A percentile compares a stretch with the other conserved stretches of the same genome.
Conservation (phyloP, 2,888 invertebrate genomes). For the Eudemis profundana region DNA sequence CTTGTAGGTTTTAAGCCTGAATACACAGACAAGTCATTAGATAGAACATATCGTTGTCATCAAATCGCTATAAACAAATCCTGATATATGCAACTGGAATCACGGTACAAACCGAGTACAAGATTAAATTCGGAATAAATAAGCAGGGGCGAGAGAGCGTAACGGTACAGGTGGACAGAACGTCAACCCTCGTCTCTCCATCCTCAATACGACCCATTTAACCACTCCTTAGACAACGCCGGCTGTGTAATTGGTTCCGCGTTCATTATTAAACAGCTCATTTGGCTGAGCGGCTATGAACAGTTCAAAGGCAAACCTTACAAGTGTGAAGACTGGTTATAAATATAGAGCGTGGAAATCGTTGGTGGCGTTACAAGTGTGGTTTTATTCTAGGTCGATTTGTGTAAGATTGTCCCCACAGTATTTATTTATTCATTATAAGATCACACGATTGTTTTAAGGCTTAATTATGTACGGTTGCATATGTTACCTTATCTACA, state of each 20-base stretch:
- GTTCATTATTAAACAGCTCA: slow-evolving; percentile 48
- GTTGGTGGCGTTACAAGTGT: neutral
- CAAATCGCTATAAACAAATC: slow-evolving; percentile 19
- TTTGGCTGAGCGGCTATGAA: slow-evolving; percentile 30
- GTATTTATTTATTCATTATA: too few species aligned
- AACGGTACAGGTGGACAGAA: slow-evolving; percentile 62
- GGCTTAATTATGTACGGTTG: too few species aligned
- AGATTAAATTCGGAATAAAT: slow-evolving; percentile 44
- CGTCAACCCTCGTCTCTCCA: slow-evolving; percentile 68
- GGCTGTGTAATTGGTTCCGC: slow-evolving; percentile 48
- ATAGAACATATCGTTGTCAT: neutral
- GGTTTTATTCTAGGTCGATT: too few species aligned
- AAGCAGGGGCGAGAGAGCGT: slow-evolving; percentile 48
- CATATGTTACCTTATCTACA: too few species aligned
- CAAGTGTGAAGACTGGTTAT: slow-evolving; percentile 17
- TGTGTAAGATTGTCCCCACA: too few species aligned
- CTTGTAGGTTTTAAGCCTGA: neutral
- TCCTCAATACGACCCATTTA: slow-evolving; percentile 50
- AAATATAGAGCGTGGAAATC: slow-evolving; percentile 19
- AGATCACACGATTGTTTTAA: too few species aligned
- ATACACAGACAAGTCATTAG: neutral
- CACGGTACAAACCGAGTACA: slow-evolving; percentile 32
- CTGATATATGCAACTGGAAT: slow-evolving; percentile 26
- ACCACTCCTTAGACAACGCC: slow-evolving; percentile 47
- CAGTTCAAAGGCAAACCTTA: slow-evolving; percentile 24